phyloP scores from a whole-genome alignment of 2,888 invertebrate genomes.

The Calameuta pallipes region DNA sequence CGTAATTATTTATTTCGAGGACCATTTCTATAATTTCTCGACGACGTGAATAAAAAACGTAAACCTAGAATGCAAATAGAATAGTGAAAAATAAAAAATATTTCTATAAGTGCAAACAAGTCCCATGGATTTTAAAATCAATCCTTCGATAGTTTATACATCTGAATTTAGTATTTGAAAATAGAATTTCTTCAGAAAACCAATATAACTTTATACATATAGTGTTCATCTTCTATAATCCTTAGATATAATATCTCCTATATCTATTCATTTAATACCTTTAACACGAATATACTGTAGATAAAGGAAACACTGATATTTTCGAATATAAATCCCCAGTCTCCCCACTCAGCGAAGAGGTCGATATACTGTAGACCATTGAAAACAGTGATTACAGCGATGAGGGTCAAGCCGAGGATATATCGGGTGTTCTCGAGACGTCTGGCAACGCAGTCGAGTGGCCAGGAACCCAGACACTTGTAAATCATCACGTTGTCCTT shows the following conservation, averaged over 20 bases:
- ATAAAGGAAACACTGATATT: background rate
- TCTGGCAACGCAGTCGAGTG: background rate
- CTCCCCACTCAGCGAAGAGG: constrained; percentile 5
- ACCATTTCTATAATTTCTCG: constrained; percentile 7
- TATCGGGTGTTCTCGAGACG: constrained; percentile 12
- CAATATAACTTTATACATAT: background rate
- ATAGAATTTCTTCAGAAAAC: background rate
- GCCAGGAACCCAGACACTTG: constrained; percentile 6
- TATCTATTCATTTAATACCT: constrained; percentile 1
- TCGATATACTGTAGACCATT: constrained; percentile 8
- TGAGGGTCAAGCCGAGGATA: constrained; percentile 3
- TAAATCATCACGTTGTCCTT: constrained; percentile 5
- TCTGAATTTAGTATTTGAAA: too few relatives aligned
- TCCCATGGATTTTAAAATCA: too few relatives aligned
- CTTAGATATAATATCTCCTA: background rate
- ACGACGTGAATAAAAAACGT: constrained; percentile 5
- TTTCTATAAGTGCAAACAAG: too few relatives aligned
- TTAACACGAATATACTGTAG: background rate
- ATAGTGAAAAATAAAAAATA: too few relatives aligned
- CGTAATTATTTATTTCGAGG: too few relatives aligned
- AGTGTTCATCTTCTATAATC: background rate
- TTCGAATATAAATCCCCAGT: constrained; percentile 10
- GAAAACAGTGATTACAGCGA: background rate
- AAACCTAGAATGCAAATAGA: background rate
- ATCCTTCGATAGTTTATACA: too few relatives aligned